These are phyloP conservation scores for Vipera ursinii DNA, from an alignment of 2,797 vertebrate species.

Conservation along the genomic window DNA sequence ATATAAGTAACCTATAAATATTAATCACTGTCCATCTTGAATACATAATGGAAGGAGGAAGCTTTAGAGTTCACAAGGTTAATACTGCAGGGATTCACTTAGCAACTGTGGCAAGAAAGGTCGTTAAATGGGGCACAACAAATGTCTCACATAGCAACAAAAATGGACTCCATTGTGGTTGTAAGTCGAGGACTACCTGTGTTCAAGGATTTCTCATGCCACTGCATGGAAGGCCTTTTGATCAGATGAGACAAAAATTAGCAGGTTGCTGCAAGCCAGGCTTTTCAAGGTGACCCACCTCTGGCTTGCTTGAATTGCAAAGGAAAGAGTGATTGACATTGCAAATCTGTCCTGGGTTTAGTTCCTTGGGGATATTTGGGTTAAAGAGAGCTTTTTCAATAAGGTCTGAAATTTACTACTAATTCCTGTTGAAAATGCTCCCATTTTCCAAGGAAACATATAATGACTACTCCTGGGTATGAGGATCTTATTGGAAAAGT, in stretches of 20 bases:
- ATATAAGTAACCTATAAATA: too few species aligned
- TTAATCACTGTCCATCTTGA: too few species aligned
- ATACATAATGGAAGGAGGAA: too few species aligned
- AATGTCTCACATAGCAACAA: neutral
- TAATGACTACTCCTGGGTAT: neutral
- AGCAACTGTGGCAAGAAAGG: neutral
- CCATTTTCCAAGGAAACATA: neutral
- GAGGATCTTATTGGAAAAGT: neutral
- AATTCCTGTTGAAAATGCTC: neutral
- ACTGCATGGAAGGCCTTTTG: conserved; percentile 48
- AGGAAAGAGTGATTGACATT: neutral
- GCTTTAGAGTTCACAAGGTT: too few species aligned
- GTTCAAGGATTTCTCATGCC: neutral
- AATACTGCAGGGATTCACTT: neutral
- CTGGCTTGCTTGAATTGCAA: neutral
- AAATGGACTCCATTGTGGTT: neutral
- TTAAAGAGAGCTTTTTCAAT: neutral
- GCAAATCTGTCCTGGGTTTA: neutral
- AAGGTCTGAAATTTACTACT: neutral
- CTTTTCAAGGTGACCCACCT: neutral
- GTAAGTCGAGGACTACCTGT: neutral
- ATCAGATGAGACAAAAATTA: conserved; percentile 29
- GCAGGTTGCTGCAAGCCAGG: neutral
- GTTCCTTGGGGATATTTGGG: neutral
- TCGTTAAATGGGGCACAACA: neutral